These are phyloP conservation scores for Ormyrus rosae DNA, from an alignment of 2,888 invertebrate genomes.

Conservation along the genomic window DNA sequence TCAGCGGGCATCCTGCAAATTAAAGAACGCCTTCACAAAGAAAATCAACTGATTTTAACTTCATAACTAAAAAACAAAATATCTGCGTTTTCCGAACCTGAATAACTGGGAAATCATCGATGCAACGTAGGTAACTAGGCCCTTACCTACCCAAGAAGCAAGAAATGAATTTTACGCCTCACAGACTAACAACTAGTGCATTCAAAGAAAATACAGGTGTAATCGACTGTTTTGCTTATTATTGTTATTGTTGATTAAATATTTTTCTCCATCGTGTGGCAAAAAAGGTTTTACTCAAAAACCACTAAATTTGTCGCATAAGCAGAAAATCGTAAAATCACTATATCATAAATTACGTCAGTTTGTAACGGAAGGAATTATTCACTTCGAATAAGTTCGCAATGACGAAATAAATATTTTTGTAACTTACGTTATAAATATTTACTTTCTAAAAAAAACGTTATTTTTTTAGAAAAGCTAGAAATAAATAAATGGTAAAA, in stretches of 20 bases:
- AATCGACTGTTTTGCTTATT: slow-evolving; percentile 64
- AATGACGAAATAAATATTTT: slow-evolving; percentile 61
- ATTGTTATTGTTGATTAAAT: slow-evolving; percentile 63
- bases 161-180: slow-evolving; percentile 52
- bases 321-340: slow-evolving; percentile 50
- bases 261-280: slow-evolving; percentile 57
- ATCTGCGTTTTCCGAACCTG: slow-evolving; percentile 58
- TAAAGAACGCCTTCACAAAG: slow-evolving; percentile 52
- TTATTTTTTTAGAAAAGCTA: slow-evolving; percentile 54
- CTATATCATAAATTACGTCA: slow-evolving; percentile 54
- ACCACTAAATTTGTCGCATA: slow-evolving; percentile 33
- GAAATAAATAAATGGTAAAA: slow-evolving; percentile 29
- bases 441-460: slow-evolving; percentile 49
- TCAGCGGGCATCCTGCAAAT: slow-evolving; percentile 75
- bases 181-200: slow-evolving; percentile 63
- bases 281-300: slow-evolving; percentile 37
- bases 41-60: slow-evolving; percentile 50
- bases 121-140: slow-evolving; percentile 61
- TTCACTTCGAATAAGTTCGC: slow-evolving; percentile 59
- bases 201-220: slow-evolving; percentile 58
- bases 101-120: slow-evolving; percentile 58
- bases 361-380: slow-evolving; percentile 45
- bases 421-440: slow-evolving; percentile 53
- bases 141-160: slow-evolving; percentile 59
- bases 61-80: slow-evolving; percentile 57